Conservation (phyloP, 2,113 vertebrate species). For the Gobius niger region DNA sequence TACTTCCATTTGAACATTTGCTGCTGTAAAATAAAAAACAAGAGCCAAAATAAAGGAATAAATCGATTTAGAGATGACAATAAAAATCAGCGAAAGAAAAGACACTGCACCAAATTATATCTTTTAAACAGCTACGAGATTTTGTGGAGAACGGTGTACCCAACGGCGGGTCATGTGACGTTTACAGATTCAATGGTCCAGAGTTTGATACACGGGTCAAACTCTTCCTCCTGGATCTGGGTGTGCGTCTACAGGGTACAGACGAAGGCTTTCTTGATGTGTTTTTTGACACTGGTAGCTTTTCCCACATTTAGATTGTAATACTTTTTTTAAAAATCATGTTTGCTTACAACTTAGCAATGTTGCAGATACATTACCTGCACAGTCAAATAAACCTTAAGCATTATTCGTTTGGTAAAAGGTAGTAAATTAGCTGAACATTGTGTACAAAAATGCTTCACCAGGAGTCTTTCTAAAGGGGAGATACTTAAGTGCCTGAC, state of each 20-base stretch:
- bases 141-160: conserved; percentile 39
- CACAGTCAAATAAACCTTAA: not conserved
- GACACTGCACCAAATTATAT: conserved; percentile 34
- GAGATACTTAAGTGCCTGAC: conserved; percentile 60
- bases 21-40: conserved; percentile 47
- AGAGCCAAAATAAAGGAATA: not conserved
- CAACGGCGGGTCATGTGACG: conserved; percentile 40
- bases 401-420: not conserved
- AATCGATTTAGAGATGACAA: conserved; percentile 23
- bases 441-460: conserved; percentile 11
- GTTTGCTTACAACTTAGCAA: not conserved
- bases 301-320: conserved; percentile 69
- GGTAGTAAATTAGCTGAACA: not conserved
- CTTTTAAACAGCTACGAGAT: conserved; percentile 18
- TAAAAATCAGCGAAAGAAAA: conserved; percentile 22
- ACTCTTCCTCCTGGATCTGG: conserved; percentile 34
- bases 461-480: conserved; percentile 37
- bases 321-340: conserved; percentile 10
- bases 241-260: conserved; percentile 65
- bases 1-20: conserved; percentile 31
- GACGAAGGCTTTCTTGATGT: conserved; percentile 59
- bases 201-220: conserved; percentile 26
- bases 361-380: not conserved
- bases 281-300: conserved; percentile 54
- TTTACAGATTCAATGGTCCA: conserved; percentile 27